Conservation (phyloP, 2,797 vertebrate genomes). For the Dendrocincla fuliginosa region DNA sequence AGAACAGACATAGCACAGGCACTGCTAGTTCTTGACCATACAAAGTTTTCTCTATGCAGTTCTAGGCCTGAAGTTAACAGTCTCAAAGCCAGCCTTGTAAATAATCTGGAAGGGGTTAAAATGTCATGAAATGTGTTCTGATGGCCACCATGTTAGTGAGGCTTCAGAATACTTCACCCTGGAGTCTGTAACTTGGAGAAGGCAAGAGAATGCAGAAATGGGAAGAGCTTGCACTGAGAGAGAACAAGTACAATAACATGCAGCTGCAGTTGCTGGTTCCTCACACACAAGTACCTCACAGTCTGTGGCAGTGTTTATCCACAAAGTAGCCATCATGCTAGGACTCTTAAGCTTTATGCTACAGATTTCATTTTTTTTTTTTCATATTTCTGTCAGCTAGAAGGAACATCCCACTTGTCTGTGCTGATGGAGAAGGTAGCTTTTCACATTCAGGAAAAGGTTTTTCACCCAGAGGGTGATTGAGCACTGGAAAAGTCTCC, state of each 20-base stretch:
- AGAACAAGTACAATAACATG: constrained; percentile 19
- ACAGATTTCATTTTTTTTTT: background rate
- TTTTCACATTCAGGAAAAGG: background rate
- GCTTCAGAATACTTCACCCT: background rate
- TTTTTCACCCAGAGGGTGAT: background rate
- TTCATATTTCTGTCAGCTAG: background rate
- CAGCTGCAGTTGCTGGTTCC: constrained; percentile 9
- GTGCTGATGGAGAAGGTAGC: background rate
- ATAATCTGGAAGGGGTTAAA: background rate
- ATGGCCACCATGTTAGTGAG: background rate
- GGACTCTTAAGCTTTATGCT: background rate
- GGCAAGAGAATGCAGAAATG: background rate
- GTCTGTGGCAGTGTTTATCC: background rate
- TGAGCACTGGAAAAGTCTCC: background rate
- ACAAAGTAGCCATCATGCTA: background rate
- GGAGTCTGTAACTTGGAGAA: constrained; percentile 9
- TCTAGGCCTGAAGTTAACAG: background rate
- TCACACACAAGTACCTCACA: background rate
- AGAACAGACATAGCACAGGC: background rate
- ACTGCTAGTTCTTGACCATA: background rate
- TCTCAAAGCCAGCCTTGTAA: constrained; percentile 33
- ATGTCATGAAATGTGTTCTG: background rate
- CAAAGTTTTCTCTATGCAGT: constrained; percentile 17
- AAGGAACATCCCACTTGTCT: background rate
- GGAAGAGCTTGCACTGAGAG: constrained; percentile 3